Base-by-base conservation (phyloP, 2,113 vertebrate genomes). In the Geothlypis trichas region DNA sequence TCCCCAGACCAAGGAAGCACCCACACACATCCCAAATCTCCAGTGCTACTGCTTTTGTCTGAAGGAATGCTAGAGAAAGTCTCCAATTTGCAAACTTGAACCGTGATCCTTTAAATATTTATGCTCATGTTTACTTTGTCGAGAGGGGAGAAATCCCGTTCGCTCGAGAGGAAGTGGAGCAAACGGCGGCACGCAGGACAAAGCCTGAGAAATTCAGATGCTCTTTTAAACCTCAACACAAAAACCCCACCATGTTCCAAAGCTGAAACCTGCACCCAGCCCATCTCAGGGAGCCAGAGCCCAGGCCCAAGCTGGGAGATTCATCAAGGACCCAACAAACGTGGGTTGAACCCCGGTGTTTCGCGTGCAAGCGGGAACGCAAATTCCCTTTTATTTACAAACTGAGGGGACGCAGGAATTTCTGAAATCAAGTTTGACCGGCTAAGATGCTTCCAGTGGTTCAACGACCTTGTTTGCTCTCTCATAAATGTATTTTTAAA, bases 31-130 rank as follows among this genome's bases (percentile, higher is more conserved):
- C 30, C 39, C 31, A 73, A 42, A 57, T 8, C 73, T 61, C 54
- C 0, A 0, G 7, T 1, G 18, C 52, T 19, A 9, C 58, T 49
- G 76, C 86, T 89, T 86, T 65, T 77, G 68, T 85, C 72, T 74
- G 30, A 52, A 95, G 88, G 83, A 92, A 97, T 66, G 73, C 80
- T 28, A 55, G 68, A 93, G 90, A 95, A 96, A 92, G 85, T 84
- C 90, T 83, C 13, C 0, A 88, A 86, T 90, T 80, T 71, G 82
- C 79, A 94, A 92, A 81, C 73, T 84, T 81, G 44, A 93, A 93
- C 79, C 1, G 4, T 6, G 7, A 69, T 83, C 58, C 75, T 96
- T 93, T 91, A 94, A 94, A 95, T 93, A 95, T 85, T 91, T 87
- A 93, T 76, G 62, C 59, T 79, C 24, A 2, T 84, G 59, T 95